A percentile compares a stretch with the other conserved stretches of the same genome.
phyloP scores from a whole-genome alignment of 1,140 invertebrate genomes.

The Trichomalopsis sarcophagae region DNA sequence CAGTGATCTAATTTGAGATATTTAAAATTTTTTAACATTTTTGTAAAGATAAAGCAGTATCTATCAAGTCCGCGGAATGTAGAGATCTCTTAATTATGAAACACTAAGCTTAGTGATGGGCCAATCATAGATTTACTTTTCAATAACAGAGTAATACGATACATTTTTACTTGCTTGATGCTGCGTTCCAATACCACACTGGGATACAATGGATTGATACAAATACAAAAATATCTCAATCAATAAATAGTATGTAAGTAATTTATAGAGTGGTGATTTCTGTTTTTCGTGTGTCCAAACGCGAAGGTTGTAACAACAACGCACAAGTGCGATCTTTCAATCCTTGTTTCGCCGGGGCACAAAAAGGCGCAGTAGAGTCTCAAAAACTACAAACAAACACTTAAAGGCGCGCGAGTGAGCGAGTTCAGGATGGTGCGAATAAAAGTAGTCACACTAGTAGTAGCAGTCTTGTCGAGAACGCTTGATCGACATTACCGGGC shows the following conservation, averaged over 20 bases:
- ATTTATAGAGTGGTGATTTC: no score
- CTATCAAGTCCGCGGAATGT: background rate
- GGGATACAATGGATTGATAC: background rate
- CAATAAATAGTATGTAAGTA: no score
- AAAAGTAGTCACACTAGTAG: background rate
- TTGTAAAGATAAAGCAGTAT: background rate
- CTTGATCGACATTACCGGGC: constrained; percentile 74
- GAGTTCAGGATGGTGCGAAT: background rate
- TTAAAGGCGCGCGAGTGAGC: background rate
- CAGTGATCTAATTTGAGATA: no score
- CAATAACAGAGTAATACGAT: constrained; percentile 20
- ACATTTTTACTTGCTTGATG: background rate
- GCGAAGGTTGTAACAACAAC: background rate
- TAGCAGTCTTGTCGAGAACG: constrained; percentile 1
- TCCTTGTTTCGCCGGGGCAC: background rate
- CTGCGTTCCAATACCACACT: background rate
- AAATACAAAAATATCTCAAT: background rate
- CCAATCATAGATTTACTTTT: background rate
- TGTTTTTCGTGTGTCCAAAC: background rate
- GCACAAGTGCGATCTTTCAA: background rate
- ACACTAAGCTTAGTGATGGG: background rate
- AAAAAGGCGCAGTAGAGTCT: background rate
- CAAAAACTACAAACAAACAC: constrained; percentile 4
- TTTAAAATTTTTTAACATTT: background rate
- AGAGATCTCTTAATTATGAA: background rate